Evolutionary conservation across 2,113 vertebrate species (phyloP), one percentile per base, ranked within the genome.

Genomic region (Lota lota): DNA sequence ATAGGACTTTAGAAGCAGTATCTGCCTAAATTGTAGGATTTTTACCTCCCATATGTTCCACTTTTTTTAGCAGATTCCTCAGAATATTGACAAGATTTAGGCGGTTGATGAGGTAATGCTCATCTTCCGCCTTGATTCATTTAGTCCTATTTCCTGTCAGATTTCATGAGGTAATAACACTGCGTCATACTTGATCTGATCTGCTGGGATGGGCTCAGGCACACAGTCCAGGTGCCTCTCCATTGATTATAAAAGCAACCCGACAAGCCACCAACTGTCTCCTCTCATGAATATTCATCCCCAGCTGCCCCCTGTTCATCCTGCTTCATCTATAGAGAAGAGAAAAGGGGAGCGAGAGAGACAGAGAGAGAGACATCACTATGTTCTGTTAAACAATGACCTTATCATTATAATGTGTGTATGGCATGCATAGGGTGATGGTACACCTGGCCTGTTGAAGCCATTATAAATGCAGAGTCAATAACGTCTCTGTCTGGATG

Each of bases 251-350:
- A 80, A 80, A 85, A 68, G 64, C 22, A 12, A 82, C 77, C 16
- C 63, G 85, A 89, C 88, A 89, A 78, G 75, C 60, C 70, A 70
- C 79, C 86, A 83, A 87, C 86, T 88, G 87, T 82, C 78, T 72
- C 54, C 1, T 0, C 73, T 87, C 79, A 89, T 91, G 79, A 88
- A 91, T 91, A 91, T 90, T 88, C 85, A 90, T 64, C 36, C 80
- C 78, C 88, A 90, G 81, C 90, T 90, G 88, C 76, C 70, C 78
- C 67, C 53, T 70, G 47, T 60, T 53, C 20, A 24, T 19, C 28
- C 28, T 33, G 28, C 28, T 33, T 33, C 28, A 74, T 68, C 68
- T 63, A 61, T 21, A 77, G 67, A 73, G 73, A 80, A 75, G 68
- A 62, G 28, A 18, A 22, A 71, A 61, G 20, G 21, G 28, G 69